Conservation (phyloP, 2,113 vertebrate species). For the Hypomesus transpacificus region DNA sequence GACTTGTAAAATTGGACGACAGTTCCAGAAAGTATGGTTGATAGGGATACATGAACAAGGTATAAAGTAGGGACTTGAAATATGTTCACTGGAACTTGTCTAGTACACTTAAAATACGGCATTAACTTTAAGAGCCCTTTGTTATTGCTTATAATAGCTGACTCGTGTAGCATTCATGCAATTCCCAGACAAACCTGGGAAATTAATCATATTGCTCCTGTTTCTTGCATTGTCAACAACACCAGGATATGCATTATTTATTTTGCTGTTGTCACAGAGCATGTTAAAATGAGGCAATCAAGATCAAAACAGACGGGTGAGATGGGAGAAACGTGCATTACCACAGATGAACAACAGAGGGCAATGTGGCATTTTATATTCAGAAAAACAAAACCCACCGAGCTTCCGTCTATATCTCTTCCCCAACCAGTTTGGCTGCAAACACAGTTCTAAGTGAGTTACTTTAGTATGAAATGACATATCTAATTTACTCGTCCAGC, state of each 20-base stretch:
- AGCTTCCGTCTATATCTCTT: too few relatives aligned
- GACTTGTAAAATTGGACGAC: too few relatives aligned
- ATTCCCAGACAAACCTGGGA: conserved; percentile 14
- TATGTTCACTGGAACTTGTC: too few relatives aligned
- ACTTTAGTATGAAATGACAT: too few relatives aligned
- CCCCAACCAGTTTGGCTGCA: too few relatives aligned
- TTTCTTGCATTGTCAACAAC: conserved; percentile 24
- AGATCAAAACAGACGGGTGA: background rate
- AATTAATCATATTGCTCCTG: conserved; percentile 30
- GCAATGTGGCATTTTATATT: conserved; percentile 26
- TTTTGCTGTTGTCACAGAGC: conserved; percentile 10
- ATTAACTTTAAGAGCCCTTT: background rate
- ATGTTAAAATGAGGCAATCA: background rate
- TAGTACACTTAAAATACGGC: too few relatives aligned
- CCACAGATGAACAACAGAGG: conserved; percentile 40
- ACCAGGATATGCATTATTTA: conserved; percentile 43
- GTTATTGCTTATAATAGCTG: conserved; percentile 12
- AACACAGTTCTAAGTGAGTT: too few relatives aligned
- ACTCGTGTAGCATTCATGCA: conserved; percentile 41
- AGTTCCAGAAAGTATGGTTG: too few relatives aligned
- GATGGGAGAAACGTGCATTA: background rate
- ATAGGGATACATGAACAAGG: too few relatives aligned
- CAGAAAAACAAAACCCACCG: too few relatives aligned
- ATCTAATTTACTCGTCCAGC: too few relatives aligned
- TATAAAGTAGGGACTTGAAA: too few relatives aligned